Percentiles rank a stretch among this genome's conserved stretches.
These are phyloP conservation scores for Perccottus glenii DNA, from an alignment of 2,113 vertebrate species.

Conservation along the genomic window DNA sequence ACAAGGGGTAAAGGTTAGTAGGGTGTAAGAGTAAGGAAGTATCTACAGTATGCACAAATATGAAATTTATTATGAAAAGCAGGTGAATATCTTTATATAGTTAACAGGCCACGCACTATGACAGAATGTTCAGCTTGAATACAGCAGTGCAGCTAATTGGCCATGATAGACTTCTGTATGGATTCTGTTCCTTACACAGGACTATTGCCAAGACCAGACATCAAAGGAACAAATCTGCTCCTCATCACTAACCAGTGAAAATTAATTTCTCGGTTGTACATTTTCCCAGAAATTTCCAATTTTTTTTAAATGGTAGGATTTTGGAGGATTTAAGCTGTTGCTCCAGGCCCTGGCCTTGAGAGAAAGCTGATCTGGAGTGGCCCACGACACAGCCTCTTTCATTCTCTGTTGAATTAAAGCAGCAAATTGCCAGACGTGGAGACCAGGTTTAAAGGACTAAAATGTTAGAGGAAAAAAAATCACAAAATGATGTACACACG, in stretches of 20 bases:
- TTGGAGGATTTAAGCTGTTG: neutral
- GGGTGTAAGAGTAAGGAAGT: neutral
- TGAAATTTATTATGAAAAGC: neutral
- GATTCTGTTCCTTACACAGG: neutral
- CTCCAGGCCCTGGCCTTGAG: neutral
- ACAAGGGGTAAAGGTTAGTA: neutral
- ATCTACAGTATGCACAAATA: neutral
- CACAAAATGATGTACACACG: neutral
- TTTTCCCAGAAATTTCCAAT: no score
- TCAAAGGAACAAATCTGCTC: slow-evolving; percentile 5
- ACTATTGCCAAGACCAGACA: neutral
- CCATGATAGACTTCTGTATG: neutral
- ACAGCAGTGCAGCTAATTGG: neutral
- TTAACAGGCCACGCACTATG: neutral
- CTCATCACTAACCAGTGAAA: neutral
- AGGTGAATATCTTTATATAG: neutral
- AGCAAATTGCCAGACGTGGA: neutral
- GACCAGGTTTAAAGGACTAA: neutral
- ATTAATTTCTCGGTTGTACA: neutral
- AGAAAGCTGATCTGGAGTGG: slow-evolving; percentile 7
- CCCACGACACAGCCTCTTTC: slow-evolving; percentile 1
- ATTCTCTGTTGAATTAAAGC: neutral
- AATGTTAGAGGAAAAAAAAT: neutral
- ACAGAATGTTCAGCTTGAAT: neutral
- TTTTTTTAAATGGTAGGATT: neutral